Evolutionary conservation across 2,113 vertebrate genomes (phyloP), one percentile per base, ranked within the genome.

Genomic region (Argyrosomus japonicus): DNA sequence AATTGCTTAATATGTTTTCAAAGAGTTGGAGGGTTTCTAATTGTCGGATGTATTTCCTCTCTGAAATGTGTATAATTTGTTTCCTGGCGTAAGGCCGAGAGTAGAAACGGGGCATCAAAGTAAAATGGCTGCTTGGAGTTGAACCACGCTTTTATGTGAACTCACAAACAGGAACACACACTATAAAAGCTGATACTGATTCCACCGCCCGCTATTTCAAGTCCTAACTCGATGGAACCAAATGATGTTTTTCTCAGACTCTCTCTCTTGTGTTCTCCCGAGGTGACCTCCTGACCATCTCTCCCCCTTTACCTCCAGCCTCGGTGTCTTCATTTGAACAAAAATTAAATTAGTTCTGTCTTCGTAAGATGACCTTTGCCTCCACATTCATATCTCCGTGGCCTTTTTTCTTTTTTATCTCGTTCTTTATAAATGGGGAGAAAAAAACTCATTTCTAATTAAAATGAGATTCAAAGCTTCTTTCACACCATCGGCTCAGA

Each of bases 31-130:
- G 23, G 57, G 10, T 63, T 47, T 47, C 32, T 75, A 9, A 53
- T 56, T 78, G n/a, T 60, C 21, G 0, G 7, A 61, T 50, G 21
- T 47, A 4, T 58, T 77, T 47, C 5, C 17, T 18, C 23, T 11
- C 2, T 40, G 2, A 32, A 60, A 58, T 67, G 27, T 70, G 45
- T 50, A 32, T 40, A 29, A 50, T 56, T 74, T 43, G 40, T 77
- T 72, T 68, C 29, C 36, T n/a, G 21, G 13, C 32, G 32, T 7
- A 12, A 68, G 56, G 45, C 14, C 36, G n/a, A 62, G 40, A 19
- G 19, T 8, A 15, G 62, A 68, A 80, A 60, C 8, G 2, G 3
- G 36, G 17, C 80, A 64, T 86, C 73, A 91, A 88, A 90, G 83
- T 45, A 63, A 75, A 77, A 50, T 19, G n/a, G 11, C 27, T 17